Base-by-base conservation (phyloP, 2,797 vertebrate species). In the Naso thynnoides region DNA sequence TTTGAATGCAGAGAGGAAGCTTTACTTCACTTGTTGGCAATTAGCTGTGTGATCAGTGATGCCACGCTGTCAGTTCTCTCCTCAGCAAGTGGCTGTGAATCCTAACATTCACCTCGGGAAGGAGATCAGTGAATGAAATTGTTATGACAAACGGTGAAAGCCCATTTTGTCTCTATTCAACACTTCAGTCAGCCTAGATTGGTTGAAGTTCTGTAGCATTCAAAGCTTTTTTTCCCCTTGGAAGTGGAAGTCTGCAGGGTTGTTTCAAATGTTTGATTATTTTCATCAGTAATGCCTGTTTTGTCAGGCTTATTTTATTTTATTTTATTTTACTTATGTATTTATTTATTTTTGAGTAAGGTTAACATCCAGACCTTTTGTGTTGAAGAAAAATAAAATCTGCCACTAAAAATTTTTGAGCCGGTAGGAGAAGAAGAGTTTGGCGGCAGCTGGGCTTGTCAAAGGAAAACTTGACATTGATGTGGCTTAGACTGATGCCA, bases 401-500 rank as follows among this genome's bases (percentile, higher is more conserved):
- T 66, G 76, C 65, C 64, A 54, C 59, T 36, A 49, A 33, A n/a
- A 41, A 52, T 52, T 85, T 31, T 50, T 49, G 26, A 54, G 48
- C 42, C 48, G 0, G 21, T 15, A 19, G 72, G 44, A 77, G 70
- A 55, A 57, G 62, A 6, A 11, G 62, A 48, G 18, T 29, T 66
- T 67, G 63, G 54, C 4, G 2, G 60, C 69, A 67, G 78, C 56
- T 77, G 66, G 33, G 50, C 72, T 79, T 61, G 67, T 62, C 27
- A 23, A 61, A 23, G 54, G 38, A 31, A 70, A 31, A 15, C 57
- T 73, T 79, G 65, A 79, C 66, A 52, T 70, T 81, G 76, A 88
- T 61, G 66, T 19, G 64, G 78, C 60, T 75, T 67, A 74, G 70
- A 84, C 73, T 76, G 84, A 88, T 87, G 72, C 50, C 64, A 29